phyloP scores from a whole-genome alignment of 2,797 vertebrate genomes.

The Lutjanus campechanus region DNA sequence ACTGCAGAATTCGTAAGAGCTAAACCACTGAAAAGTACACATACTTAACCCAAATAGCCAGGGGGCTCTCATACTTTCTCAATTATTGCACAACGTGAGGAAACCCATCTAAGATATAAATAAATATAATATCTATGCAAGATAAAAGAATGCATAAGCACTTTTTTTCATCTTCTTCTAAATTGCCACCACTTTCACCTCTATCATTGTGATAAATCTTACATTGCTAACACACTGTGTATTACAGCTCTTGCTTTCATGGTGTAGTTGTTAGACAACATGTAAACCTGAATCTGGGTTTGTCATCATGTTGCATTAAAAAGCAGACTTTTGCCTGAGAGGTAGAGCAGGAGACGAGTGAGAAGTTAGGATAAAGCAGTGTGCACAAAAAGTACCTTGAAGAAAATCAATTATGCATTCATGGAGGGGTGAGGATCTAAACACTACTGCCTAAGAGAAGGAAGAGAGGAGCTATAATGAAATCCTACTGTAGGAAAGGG shows the following conservation, averaged over 20 bases:
- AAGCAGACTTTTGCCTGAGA: constrained; percentile 77
- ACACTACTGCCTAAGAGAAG: constrained; percentile 84
- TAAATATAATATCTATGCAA: constrained; percentile 75
- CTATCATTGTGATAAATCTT: constrained; percentile 79
- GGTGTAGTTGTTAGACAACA: constrained; percentile 78
- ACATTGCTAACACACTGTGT: constrained; percentile 66
- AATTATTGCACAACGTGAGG: constrained; percentile 78
- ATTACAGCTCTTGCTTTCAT: constrained; percentile 75
- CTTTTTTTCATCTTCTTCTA: constrained; percentile 73
- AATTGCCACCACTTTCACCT: constrained; percentile 78
- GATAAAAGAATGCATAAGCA: constrained; percentile 72
- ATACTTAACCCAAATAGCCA: constrained; percentile 87
- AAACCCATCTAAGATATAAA: constrained; percentile 72
- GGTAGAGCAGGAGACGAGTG: constrained; percentile 62
- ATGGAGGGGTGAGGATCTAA: constrained; percentile 83
- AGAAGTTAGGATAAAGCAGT: constrained; percentile 73
- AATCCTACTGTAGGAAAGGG: constrained; percentile 77
- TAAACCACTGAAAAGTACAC: constrained; percentile 82
- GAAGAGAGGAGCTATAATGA: constrained; percentile 84
- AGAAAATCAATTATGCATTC: constrained; percentile 89
- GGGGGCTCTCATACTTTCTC: constrained; percentile 85
- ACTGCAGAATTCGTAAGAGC: constrained; percentile 76
- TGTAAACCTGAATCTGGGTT: constrained; percentile 71
- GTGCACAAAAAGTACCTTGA: constrained; percentile 80
- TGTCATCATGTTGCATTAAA: constrained; percentile 78